Evolutionary conservation across 1,140 invertebrate species (phyloP), one percentile per base, ranked within the genome.

Genomic region (Drosophila mauritiana): DNA sequence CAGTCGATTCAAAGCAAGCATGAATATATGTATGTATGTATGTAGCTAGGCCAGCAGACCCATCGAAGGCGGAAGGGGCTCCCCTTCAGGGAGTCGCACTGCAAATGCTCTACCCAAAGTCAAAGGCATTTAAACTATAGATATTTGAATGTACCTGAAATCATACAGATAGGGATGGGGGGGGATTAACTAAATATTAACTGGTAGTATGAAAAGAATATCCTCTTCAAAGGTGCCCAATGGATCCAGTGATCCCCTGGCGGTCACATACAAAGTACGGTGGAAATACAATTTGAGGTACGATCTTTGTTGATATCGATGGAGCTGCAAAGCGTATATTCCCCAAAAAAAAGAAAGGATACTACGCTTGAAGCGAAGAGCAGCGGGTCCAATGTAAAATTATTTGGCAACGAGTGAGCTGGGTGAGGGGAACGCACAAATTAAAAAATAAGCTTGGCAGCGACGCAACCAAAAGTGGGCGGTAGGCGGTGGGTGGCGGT

Each of bases 361-460:
- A 7, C 6, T 27, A 6, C 27, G 6, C 5, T 6, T 27, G 27
- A 27, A 27, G 31, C 8, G 31, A 8, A 10, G 7, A 10, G 7
- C 31, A 31, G 31, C 31, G 31, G 8, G 31, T 31, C 31, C 7
- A 31, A 75, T 64, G 69, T 65, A 39, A 75, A 75, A 75, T 73
- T 64, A 75, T 73, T 73, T 75, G 68, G 59, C 58, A 75, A 57
- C 25, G 36, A 49, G 31, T 40, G 13, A n/a, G n/a, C 5, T 17
- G 43, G 11, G 52, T 52, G 6, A 36, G 40, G 11, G 42, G 20
- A 55, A 53, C 31, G 42, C 67, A 70, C 67, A 70, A 70, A 70
- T 70, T 70, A 70, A 70, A 70, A 70, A 69, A 69, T 70, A 69
- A 69, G 65, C 67, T 70, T 55, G 10, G 43, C 52, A 40, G 64